A percentile compares a stretch with the other conserved stretches of the same genome.
phyloP scores from a whole-genome alignment of 2,113 vertebrate genomes.

The Zosterops pallidus region DNA sequence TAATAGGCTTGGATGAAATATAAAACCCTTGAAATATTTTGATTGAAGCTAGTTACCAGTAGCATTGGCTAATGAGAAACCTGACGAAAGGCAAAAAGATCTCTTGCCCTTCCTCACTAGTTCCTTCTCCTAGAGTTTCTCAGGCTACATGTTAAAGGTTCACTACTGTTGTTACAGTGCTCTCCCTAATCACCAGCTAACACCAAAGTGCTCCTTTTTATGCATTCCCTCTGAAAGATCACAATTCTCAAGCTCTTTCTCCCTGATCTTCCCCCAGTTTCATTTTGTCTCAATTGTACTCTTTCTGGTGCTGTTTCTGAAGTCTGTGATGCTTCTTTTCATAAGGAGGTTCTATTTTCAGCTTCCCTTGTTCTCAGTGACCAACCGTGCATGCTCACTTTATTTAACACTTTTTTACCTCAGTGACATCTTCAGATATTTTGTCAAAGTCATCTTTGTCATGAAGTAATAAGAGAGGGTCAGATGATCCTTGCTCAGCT shows the following conservation, averaged over 20 bases:
- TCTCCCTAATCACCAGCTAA: neutral
- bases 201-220: neutral
- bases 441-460: conserved; percentile 15
- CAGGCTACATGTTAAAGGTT: neutral
- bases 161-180: neutral
- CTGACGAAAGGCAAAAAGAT: neutral
- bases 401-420: conserved; percentile 24
- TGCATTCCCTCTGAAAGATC: neutral
- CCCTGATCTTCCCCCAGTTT: neutral
- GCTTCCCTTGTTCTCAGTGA: conserved; percentile 36
- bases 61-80: neutral
- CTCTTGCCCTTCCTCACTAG: neutral
- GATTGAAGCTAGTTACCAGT: neutral
- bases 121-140: neutral
- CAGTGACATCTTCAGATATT: neutral
- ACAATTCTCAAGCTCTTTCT: neutral
- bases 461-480: neutral
- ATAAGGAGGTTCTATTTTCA: conserved; percentile 48
- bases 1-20: neutral
- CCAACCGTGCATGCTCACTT: conserved; percentile 13
- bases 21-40: neutral
- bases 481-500: neutral
- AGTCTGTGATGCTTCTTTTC: conserved; percentile 4
- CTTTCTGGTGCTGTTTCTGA: conserved; percentile 20
- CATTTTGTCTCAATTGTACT: neutral